A percentile compares a stretch with the other conserved stretches of the same genome.
phyloP scores from a whole-genome alignment of 1,140 invertebrate species.

The Oryctes rhinoceros region DNA sequence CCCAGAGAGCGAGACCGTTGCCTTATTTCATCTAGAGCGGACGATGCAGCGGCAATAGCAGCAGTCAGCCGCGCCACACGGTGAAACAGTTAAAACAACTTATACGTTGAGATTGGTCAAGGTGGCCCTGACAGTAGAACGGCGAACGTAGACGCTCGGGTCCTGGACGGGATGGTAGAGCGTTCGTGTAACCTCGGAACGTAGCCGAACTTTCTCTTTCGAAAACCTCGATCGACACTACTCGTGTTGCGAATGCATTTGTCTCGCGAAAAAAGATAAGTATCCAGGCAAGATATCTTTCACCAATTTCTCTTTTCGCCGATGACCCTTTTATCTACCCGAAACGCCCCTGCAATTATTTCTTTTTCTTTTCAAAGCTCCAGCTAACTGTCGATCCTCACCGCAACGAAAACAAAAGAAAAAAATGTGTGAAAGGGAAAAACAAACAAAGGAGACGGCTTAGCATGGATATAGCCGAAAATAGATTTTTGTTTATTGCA shows the following conservation, averaged over 20 bases:
- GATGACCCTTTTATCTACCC: too few relatives aligned
- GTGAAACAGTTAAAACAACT: conserved; percentile 50
- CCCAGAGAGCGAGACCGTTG: too few relatives aligned
- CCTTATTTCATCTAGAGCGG: not conserved
- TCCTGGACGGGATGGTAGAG: not conserved
- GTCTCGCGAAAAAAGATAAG: too few relatives aligned
- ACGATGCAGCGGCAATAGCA: not conserved
- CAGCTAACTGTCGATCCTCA: too few relatives aligned
- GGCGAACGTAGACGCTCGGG: conserved; percentile 39
- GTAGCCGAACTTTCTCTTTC: conserved; percentile 54
- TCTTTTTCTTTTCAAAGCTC: too few relatives aligned
- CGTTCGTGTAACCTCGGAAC: conserved; percentile 43
- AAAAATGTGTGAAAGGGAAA: not conserved
- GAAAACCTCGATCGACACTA: conserved; percentile 1
- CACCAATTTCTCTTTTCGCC: too few relatives aligned
- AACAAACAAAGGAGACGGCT: not conserved
- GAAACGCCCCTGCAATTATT: too few relatives aligned
- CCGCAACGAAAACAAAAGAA: too few relatives aligned
- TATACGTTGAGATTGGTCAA: conserved; percentile 56
- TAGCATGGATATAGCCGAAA: not conserved
- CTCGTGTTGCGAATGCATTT: too few relatives aligned
- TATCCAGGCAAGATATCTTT: too few relatives aligned
- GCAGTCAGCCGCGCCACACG: not conserved
- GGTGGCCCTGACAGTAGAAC: conserved; percentile 50
- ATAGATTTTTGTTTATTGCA: not conserved